Evolutionary conservation across 1,140 invertebrate species (phyloP).

Genomic region (Chrysomallon squamiferum): DNA sequence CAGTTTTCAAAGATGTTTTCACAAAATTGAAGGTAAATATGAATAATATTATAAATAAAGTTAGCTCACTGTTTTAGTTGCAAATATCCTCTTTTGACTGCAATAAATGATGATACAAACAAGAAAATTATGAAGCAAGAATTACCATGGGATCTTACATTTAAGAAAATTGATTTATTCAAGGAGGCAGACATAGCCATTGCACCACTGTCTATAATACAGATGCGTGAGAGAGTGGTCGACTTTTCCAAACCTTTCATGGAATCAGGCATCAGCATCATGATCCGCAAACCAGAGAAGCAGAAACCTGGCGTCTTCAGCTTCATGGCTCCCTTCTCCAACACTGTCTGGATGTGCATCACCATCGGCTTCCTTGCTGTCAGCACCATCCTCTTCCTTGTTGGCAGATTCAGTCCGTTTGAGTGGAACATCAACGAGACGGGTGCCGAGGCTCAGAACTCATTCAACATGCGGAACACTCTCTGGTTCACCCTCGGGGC

Average conservation of each 20-base stretch:
- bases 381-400: slow-evolving; percentile 87
- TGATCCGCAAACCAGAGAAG: slow-evolving; percentile 62
- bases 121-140: no score
- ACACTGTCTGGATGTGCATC: slow-evolving; percentile 67
- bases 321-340: slow-evolving; percentile 93
- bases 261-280: slow-evolving; percentile 60
- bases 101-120: no score
- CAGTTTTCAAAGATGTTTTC: no score
- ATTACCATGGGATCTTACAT: no score
- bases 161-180: no score
- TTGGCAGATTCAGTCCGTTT: slow-evolving; percentile 85
- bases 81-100: no score
- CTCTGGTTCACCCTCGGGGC: slow-evolving; percentile 94
- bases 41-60: no score
- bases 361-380: slow-evolving; percentile 72
- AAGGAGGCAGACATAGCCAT: slow-evolving; percentile 60
- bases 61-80: no score
- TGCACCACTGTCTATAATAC: slow-evolving; percentile 57
- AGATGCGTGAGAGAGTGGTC: slow-evolving; percentile 53
- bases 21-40: no score
- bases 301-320: slow-evolving; percentile 83
- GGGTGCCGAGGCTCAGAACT: slow-evolving; percentile 51
- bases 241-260: slow-evolving; percentile 63
- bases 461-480: slow-evolving; percentile 74
- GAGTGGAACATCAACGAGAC: slow-evolving; percentile 77